Conservation (phyloP, 2,113 vertebrate species). For the Rhinolophus sinicus region DNA sequence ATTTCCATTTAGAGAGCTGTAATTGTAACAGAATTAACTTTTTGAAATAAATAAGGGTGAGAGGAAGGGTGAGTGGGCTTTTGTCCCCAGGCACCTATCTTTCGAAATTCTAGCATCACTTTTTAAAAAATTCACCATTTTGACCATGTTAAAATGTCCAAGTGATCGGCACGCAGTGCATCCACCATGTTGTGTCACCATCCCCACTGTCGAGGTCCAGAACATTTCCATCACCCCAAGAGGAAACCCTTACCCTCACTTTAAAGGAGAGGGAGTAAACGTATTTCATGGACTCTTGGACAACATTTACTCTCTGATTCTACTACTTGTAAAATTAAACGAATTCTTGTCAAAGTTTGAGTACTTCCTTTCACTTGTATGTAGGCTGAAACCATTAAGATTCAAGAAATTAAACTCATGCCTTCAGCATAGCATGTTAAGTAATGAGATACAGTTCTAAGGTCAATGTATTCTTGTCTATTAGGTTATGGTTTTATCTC, state of each 20-base stretch:
- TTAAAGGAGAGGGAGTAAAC: background rate
- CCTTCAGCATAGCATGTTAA: background rate
- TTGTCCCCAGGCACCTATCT: background rate
- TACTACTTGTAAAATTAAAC: background rate
- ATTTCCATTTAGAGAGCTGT: background rate
- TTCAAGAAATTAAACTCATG: background rate
- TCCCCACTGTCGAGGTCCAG: background rate
- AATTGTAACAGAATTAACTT: background rate
- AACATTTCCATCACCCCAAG: background rate
- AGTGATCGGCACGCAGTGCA: background rate
- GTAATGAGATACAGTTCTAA: background rate
- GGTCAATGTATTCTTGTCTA: background rate
- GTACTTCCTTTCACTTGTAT: background rate
- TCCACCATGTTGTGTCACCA: background rate
- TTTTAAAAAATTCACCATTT: background rate
- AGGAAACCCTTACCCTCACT: background rate
- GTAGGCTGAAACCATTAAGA: background rate
- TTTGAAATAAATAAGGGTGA: background rate
- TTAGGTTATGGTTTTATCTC: background rate
- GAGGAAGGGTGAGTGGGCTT: background rate
- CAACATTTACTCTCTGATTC: background rate
- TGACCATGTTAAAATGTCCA: background rate
- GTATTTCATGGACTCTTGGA: background rate
- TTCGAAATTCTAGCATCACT: background rate
- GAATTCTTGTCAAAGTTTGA: background rate